These are phyloP conservation scores for Oryzias sinensis DNA, from an alignment of 2,797 vertebrate species.

Conservation along the genomic window DNA sequence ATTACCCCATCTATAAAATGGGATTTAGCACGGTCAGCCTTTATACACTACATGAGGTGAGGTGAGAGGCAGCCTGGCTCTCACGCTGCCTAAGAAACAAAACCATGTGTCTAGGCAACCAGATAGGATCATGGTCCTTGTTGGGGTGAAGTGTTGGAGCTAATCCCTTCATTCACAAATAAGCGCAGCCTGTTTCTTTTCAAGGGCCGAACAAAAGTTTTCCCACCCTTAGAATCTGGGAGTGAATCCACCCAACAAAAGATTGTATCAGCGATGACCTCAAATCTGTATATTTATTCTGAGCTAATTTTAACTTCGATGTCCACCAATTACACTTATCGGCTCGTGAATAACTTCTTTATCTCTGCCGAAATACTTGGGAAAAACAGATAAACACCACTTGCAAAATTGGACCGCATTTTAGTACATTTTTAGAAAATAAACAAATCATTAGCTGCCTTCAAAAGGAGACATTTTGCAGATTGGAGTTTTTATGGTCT, in stretches of 20 bases:
- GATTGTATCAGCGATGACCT: conserved; percentile 58
- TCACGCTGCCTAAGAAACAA: conserved; percentile 74
- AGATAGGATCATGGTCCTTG: conserved; percentile 89
- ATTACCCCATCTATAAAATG: conserved; percentile 35
- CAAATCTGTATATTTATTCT: conserved; percentile 61
- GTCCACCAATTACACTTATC: conserved; percentile 31
- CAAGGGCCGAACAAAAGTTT: conserved; percentile 78
- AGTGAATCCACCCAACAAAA: conserved; percentile 78
- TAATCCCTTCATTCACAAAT: conserved; percentile 92
- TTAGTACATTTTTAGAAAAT: conserved; percentile 12
- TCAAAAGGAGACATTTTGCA: conserved; percentile 17
- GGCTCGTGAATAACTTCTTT: conserved; percentile 21
- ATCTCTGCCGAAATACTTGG: background rate
- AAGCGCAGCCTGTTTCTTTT: conserved; percentile 85
- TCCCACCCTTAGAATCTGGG: conserved; percentile 78
- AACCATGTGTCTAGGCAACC: conserved; percentile 83
- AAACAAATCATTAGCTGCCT: conserved; percentile 22
- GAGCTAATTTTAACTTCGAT: conserved; percentile 35
- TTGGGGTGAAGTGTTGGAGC: conserved; percentile 86
- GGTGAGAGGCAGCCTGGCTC: conserved; percentile 65
- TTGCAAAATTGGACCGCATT: background rate
- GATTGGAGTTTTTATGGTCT: conserved; percentile 30
- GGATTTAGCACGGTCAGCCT: conserved; percentile 59
- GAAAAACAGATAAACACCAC: background rate
- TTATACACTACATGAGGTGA: conserved; percentile 51